Base-by-base conservation (phyloP, 2,888 invertebrate species). In the Tenodera sinensis region DNA sequence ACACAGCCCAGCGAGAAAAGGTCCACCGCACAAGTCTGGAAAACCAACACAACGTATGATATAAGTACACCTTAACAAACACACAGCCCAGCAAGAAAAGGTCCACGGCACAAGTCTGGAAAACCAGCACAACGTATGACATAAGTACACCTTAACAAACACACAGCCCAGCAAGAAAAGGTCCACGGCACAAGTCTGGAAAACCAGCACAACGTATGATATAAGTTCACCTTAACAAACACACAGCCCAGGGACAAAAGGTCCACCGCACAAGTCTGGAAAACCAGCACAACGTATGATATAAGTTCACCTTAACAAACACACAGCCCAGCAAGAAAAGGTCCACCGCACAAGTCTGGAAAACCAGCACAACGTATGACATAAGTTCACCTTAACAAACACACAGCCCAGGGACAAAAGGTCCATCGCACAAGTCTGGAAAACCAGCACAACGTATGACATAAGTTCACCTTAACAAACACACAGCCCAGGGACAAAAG, bases 1-100 rank as follows among this genome's bases (percentile, higher is more conserved):
- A 99, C 97, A 93, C 99, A 99, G 30, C 99, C 99, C 91, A 99
- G 94, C 0, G 99, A 99, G 93, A 99, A 99, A 92, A 99, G 96
- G 93, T 99, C 99, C 27, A 99, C 99, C 0, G 98, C 96, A 91
- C 97, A 97, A 0, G 98, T 98, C 97, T 97, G 93, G 28, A 92
- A 90, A 90, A 84, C 89, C 47, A 47, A 1, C 47, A 47, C 9
- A 8, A 86, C n/a, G n/a, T n/a, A n/a, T n/a, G n/a, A n/a, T n/a
- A n/a, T n/a, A n/a, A n/a, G n/a, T n/a, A n/a, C n/a, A n/a, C n/a
- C n/a, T n/a, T n/a, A n/a, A n/a, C n/a, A n/a, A 97, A 98, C 81
- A 99, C 97, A 93, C 99, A 99, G 30, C 99, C 99, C 91, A 99
- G 94, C 0, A 99, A 99, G 93, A 99, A 99, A 92, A 99, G 96